Evolutionary conservation across 2,888 invertebrate genomes (phyloP), one percentile per base, ranked within the genome.

Genomic region (Drosophila lacicola): DNA sequence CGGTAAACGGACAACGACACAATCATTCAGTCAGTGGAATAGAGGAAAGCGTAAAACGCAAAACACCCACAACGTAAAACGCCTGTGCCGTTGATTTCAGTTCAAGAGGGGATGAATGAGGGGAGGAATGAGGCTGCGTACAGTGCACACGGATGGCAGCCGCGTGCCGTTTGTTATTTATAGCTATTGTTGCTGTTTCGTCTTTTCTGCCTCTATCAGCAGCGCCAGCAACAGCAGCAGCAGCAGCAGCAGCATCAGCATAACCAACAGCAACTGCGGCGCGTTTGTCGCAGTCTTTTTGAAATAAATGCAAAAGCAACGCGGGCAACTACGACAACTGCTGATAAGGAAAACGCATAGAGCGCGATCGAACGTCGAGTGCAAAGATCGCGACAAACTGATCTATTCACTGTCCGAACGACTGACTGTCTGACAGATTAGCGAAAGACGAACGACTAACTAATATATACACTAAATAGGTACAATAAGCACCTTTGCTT

Each of bases 81-180:
- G 63, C 60, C 69, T 64, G 50, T 46, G 67, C 60, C 21, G 39
- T 37, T 34, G 54, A 63, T 45, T 39, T 25, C 14, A 34, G 5
- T 10, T 50, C 8, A 29, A 8, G 53, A 11, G 60, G 33, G 14
- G 19, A 39, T 46, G 53, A 61, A 37, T 53, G 14, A 45, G 57
- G 46, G 49, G 64, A 34, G 13, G 41, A n/a, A n/a, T n/a, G n/a
- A n/a, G n/a, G n/a, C n/a, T n/a, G n/a, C n/a, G 41, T 62, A 42
- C 64, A 70, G 44, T 64, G 74, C 62, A 71, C 37, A 61, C 62
- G 58, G 53, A 64, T 56, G 29, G 47, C 75, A 63, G 72, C 88
- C 82, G 90, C 88, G 88, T 85, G 89, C 77, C 88, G 82, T 69
- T 81, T 71, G 64, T 82, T 89, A 89, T 89, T 89, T 81, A 74